Evolutionary conservation across 1,140 invertebrate genomes (phyloP).

Genomic region (Telenomus remus): DNA sequence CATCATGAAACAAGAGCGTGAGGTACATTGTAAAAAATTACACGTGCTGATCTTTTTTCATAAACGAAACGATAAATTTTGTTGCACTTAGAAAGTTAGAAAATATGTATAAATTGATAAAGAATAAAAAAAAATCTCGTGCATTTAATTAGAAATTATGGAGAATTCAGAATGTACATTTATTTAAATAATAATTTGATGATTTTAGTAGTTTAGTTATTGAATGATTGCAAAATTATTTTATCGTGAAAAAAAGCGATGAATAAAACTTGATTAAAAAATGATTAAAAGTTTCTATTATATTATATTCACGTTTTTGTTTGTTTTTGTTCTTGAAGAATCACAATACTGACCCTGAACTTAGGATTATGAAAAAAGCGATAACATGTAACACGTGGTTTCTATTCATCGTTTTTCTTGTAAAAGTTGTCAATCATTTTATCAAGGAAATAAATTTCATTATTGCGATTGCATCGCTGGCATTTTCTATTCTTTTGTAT

Average conservation of each 20-base stretch:
- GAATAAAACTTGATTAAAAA: background rate
- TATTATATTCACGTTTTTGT: conserved; percentile 41
- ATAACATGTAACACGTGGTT: conserved; percentile 55
- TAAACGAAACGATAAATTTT: too few relatives aligned
- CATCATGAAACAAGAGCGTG: conserved; percentile 48
- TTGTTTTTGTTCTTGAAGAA: conserved; percentile 19
- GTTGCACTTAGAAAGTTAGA: too few relatives aligned
- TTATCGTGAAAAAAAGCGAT: too few relatives aligned
- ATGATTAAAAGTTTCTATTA: conserved; percentile 6
- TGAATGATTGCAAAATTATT: too few relatives aligned
- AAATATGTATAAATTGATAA: too few relatives aligned
- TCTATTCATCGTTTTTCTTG: conserved; percentile 38
- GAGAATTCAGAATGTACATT: too few relatives aligned
- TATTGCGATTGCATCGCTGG: conserved; percentile 16
- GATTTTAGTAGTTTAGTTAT: too few relatives aligned
- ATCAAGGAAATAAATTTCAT: conserved; percentile 28
- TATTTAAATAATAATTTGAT: too few relatives aligned
- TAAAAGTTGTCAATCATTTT: conserved; percentile 46
- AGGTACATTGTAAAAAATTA: conserved; percentile 36
- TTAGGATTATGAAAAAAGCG: conserved; percentile 51
- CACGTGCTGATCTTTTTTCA: conserved; percentile 28
- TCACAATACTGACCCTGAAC: conserved; percentile 57
- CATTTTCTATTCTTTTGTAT: conserved; percentile 3
- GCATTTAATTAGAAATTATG: too few relatives aligned
- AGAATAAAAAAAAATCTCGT: too few relatives aligned